phyloP scores from a whole-genome alignment of 2,113 vertebrate species.

The Aplodontia rufa region DNA sequence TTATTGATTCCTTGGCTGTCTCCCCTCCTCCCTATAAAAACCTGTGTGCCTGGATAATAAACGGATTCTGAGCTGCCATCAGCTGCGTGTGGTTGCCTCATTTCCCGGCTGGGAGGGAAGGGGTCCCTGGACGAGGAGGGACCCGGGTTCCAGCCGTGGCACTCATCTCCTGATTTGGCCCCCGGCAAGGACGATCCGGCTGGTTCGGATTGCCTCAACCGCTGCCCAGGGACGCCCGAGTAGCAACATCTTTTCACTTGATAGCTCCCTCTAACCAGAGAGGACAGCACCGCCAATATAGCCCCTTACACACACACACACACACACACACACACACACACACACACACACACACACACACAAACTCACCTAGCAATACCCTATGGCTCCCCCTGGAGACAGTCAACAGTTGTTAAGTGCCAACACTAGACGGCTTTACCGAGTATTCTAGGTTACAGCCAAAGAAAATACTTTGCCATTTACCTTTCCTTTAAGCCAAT shows the following conservation, averaged over 20 bases:
- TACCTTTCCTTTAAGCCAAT: slow-evolving; percentile 22
- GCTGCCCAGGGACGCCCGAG: too few species aligned
- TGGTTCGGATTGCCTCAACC: too few species aligned
- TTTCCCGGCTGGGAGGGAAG: too few species aligned
- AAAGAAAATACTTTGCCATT: slow-evolving; percentile 42
- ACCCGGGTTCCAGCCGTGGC: too few species aligned
- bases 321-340: neutral
- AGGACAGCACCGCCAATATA: neutral
- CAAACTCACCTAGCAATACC: neutral
- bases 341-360: neutral
- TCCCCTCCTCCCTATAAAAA: too few species aligned
- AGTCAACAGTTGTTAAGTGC: neutral
- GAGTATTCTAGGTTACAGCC: slow-evolving; percentile 33
- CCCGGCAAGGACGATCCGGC: too few species aligned
- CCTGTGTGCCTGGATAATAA: too few species aligned
- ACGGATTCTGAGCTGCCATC: too few species aligned
- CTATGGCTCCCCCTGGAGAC: neutral
- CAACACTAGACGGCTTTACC: neutral
- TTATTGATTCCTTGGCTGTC: too few species aligned
- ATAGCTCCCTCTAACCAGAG: neutral
- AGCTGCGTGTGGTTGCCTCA: too few species aligned
- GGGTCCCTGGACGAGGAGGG: too few species aligned
- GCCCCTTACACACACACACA: neutral
- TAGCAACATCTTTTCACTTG: neutral
- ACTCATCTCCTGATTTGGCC: too few species aligned